Evolutionary conservation across 2,888 invertebrate species (phyloP).

Genomic region (Heterodera filipjevi): DNA sequence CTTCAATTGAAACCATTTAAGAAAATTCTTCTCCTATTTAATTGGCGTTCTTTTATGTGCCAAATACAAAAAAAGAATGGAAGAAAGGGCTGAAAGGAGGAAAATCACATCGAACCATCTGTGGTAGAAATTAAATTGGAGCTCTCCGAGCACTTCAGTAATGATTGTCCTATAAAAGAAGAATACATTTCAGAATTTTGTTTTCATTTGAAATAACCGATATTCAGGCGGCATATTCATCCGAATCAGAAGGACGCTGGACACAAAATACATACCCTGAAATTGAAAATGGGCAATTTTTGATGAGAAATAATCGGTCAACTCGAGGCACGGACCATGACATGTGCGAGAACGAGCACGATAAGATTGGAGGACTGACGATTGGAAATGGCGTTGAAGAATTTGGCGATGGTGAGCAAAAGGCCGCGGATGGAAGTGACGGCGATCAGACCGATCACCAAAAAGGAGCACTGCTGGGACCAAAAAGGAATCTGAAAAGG

Average conservation of each 20-base stretch:
- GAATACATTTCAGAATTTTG: no score
- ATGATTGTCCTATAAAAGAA: conserved; percentile 76
- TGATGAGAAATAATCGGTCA: not conserved
- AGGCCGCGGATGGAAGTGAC: conserved; percentile 95
- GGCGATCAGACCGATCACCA: conserved; percentile 93
- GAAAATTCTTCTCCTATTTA: conserved; percentile 28
- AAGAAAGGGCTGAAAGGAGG: conserved; percentile 75
- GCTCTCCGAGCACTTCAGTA: conserved; percentile 87
- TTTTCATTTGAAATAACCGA: no score
- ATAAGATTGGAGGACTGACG: conserved; percentile 98
- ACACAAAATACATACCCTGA: conserved; percentile 97
- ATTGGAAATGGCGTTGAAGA: conserved; percentile 98
- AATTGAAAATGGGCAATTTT: conserved; percentile 45
- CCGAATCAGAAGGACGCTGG: conserved; percentile 91
- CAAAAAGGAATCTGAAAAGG: conserved; percentile 81
- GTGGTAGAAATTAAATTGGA: conserved; percentile 98
- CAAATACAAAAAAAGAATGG: conserved; percentile 90
- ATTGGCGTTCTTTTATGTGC: conserved; percentile 76
- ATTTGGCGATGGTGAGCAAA: conserved; percentile 94
- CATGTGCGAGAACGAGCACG: conserved; percentile 91
- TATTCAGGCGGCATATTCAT: conserved; percentile 99
- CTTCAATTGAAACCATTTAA: not conserved
- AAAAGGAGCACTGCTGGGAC: conserved; percentile 98
- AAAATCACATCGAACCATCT: conserved; percentile 99
- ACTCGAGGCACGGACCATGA: conserved; percentile 75